Percentiles rank a stretch among this genome's conserved stretches.
These are phyloP conservation scores for Chlorodrepanis virens DNA, from an alignment of 2,113 vertebrate species.

Conservation along the genomic window DNA sequence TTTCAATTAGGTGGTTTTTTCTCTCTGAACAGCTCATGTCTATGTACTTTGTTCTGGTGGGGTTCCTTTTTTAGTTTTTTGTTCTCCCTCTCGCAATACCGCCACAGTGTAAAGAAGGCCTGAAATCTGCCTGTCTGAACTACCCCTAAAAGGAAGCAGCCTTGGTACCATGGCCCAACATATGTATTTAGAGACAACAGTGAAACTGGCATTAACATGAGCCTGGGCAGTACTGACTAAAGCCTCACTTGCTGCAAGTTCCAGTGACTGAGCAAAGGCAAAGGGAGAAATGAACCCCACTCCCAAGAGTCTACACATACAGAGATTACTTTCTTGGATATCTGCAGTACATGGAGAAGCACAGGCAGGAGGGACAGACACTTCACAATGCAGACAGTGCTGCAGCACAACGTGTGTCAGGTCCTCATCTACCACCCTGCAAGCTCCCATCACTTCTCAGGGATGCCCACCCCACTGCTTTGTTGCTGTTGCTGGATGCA, in stretches of 20 bases:
- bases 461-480: background rate
- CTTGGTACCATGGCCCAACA: background rate
- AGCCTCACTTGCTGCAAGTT: background rate
- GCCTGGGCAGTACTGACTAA: background rate
- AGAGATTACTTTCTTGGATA: background rate
- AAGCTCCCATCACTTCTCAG: background rate
- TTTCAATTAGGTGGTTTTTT: conserved; percentile 50
- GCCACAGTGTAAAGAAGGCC: background rate
- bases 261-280: background rate
- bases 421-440: background rate
- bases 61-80: background rate
- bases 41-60: background rate
- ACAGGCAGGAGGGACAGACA: background rate
- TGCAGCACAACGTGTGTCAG: background rate
- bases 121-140: background rate
- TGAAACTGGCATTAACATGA: background rate
- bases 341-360: background rate
- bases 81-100: background rate
- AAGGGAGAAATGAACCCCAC: background rate
- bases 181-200: background rate
- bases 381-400: background rate
- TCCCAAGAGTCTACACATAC: background rate
- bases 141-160: background rate
- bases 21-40: background rate
- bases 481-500: background rate